A percentile compares a stretch with the other conserved stretches of the same genome.
phyloP scores from a whole-genome alignment of 92 coral and sea anemone species.

The Micromussa lordhowensis region DNA sequence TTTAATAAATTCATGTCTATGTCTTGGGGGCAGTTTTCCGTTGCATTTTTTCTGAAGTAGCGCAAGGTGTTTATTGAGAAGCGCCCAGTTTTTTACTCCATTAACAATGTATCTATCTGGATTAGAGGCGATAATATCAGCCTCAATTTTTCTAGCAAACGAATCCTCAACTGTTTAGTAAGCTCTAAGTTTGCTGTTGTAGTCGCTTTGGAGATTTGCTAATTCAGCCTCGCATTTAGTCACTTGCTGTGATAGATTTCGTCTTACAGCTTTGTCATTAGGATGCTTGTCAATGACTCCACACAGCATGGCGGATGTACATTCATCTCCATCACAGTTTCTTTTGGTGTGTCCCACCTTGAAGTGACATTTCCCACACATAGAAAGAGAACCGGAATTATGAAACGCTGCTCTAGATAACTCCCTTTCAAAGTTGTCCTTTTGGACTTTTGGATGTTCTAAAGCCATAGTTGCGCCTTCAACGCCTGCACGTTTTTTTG shows the following conservation, averaged over 20 bases:
- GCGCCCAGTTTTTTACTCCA: constrained; percentile 53
- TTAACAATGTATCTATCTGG: constrained; percentile 29
- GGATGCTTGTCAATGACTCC: constrained; percentile 42
- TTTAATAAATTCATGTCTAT: constrained; percentile 3
- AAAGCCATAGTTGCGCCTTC: constrained; percentile 14
- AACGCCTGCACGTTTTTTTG: constrained; percentile 1
- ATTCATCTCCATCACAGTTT: constrained; percentile 40
- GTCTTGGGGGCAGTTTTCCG: constrained; percentile 37
- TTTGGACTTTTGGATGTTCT: constrained; percentile 1
- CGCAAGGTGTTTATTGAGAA: constrained; percentile 50
- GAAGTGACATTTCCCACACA: constrained; percentile 39
- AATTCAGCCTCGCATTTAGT: constrained; percentile 23
- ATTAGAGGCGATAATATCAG: constrained; percentile 40
- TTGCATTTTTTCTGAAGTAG: constrained; percentile 50
- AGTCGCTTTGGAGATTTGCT: constrained; percentile 30
- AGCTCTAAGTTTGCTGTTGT: constrained; percentile 16
- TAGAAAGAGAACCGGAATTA: constrained; percentile 35
- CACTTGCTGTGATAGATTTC: constrained; percentile 8
- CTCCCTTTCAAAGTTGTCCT: background rate
- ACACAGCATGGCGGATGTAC: constrained; percentile 35
- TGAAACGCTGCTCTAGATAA: constrained; percentile 12
- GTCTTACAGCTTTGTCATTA: constrained; percentile 19
- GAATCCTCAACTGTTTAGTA: constrained; percentile 27
- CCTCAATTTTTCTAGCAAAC: constrained; percentile 43
- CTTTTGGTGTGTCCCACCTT: constrained; percentile 47